Evolutionary conservation across 1,140 invertebrate species (phyloP), one percentile per base, ranked within the genome.

Genomic region (Microplitis demolitor): DNA sequence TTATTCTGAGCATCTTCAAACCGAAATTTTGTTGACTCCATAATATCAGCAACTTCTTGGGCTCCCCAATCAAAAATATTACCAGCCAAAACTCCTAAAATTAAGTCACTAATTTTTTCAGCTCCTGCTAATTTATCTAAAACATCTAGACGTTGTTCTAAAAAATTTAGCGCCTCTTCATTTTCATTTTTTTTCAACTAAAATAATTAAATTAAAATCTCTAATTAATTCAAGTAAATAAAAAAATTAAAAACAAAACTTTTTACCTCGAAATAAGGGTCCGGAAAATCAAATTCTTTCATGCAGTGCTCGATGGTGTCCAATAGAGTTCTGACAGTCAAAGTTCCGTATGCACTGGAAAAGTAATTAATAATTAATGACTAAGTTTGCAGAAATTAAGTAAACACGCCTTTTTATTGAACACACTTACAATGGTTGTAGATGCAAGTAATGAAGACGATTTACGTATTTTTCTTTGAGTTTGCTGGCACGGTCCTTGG

Each of bases 51-150:
- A 9, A 97, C 93, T 82, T 96, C 95, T 82, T 93, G 92, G 1
- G 97, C 96, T 50, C 96, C 97, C 96, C 97, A 98, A 86, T 99
- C 97, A 88, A 98, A 99, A 85, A 99, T 96, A 88, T 99, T 99
- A 31, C 95, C 95, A 79, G 91, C 90, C 50, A 95, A 80, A 54
- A 94, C 82, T 13, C 91, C 91, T 53, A 87, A 81, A 39, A 91
- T 87, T 13, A 94, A 78, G 66, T 88, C 87, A 73, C 89, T 84
- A 74, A 90, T 88, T 73, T 89, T 87, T 61, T 89, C 87, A n/a
- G 83, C 76, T 64, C 87, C 86, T 45, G 84, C 77, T 66, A 93
- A 79, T 11, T 80, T 79, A 79, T 93, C 91, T 4, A 94, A 74
- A 37, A 82, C 74, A 16, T 80, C 74, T 61, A 94, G 77, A 69